Conservation (phyloP, 2,113 vertebrate genomes). For the Ailurus styani region DNA sequence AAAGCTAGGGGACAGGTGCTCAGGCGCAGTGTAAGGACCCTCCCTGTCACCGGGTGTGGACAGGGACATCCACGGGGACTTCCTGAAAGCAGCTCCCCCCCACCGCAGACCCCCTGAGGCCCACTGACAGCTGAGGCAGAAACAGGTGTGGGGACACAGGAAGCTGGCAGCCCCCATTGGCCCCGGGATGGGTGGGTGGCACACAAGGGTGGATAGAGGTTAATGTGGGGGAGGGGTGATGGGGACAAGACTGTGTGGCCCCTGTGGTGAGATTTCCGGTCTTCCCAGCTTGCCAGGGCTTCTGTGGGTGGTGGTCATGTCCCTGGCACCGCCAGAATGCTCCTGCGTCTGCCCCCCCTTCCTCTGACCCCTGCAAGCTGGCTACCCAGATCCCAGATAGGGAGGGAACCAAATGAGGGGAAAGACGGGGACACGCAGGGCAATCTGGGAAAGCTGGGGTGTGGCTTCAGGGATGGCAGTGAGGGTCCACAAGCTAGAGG, state of each 20-base stretch:
- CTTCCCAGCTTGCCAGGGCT: neutral
- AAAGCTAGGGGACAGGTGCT: constrained; percentile 69
- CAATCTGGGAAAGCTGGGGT: neutral
- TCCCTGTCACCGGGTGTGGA: constrained; percentile 40
- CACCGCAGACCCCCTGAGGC: neutral
- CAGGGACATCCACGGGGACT: constrained; percentile 18
- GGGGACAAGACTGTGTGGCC: neutral
- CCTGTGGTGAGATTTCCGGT: neutral
- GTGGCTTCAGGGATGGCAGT: no score
- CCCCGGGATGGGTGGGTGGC: neutral
- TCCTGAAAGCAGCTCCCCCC: constrained; percentile 29
- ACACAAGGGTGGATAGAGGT: neutral
- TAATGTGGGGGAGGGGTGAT: neutral
- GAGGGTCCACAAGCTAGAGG: neutral
- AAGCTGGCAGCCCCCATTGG: neutral
- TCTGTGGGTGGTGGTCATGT: neutral
- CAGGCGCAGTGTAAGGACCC: neutral
- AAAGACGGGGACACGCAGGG: rapidly evolving
- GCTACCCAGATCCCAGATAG: neutral
- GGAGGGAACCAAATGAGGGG: neutral
- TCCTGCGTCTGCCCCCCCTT: neutral
- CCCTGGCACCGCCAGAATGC: rapidly evolving
- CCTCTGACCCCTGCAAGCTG: neutral
- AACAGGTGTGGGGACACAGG: constrained; percentile 69
- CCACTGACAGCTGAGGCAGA: constrained; percentile 56